Conservation (phyloP, 2,888 invertebrate species). For the Zele albiditarsus region DNA sequence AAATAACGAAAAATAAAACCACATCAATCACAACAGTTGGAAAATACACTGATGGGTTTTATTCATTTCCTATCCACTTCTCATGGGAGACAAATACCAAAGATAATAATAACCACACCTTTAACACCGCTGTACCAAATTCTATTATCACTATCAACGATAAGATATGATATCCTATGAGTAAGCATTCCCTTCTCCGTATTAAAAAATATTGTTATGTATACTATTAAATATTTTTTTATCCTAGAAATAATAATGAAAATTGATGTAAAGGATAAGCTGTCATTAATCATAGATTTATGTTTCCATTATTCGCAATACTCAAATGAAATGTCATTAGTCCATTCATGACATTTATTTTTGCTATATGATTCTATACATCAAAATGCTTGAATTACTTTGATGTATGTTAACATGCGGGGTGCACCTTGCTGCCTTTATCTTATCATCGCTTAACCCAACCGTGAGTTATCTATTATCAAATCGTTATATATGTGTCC, state of each 20-base stretch:
- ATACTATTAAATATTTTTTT: background rate
- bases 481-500: background rate
- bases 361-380: background rate
- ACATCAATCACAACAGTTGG: background rate
- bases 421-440: constrained; percentile 2
- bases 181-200: constrained; percentile 55
- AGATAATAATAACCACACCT: constrained; percentile 63
- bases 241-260: background rate
- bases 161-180: constrained; percentile 67
- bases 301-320: background rate
- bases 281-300: background rate
- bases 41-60: background rate
- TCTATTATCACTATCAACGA: constrained; percentile 67
- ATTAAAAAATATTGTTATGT: background rate
- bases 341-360: background rate
- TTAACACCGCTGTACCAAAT: constrained; percentile 59
- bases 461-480: background rate
- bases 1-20: background rate
- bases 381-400: background rate
- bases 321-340: background rate
- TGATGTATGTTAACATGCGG: background rate
- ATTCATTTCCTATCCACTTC: background rate
- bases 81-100: background rate
- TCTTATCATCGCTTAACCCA: background rate
- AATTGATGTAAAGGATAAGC: background rate